Conservation (phyloP, 2,888 invertebrate species). For the Sarcophaga carnaria region DNA sequence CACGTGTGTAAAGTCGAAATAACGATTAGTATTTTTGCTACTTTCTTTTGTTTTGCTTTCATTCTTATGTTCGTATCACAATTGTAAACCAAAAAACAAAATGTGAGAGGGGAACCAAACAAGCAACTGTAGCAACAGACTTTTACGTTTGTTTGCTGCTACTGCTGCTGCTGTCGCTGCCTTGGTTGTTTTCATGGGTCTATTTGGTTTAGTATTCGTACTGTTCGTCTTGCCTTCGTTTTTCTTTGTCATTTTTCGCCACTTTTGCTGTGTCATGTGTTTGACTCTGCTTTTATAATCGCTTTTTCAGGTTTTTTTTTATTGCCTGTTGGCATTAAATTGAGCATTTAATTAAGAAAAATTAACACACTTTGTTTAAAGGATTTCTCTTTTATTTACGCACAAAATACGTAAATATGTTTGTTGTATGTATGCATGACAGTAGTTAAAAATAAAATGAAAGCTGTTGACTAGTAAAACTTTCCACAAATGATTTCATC, state of each 20-base stretch:
- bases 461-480: too few relatives aligned
- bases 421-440: too few relatives aligned
- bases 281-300: conserved; percentile 14
- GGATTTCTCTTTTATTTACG: too few relatives aligned
- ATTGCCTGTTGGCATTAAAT: conserved; percentile 4
- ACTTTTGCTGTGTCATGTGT: too few relatives aligned
- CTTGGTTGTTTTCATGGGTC: conserved; percentile 37
- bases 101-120: neutral
- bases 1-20: conserved; percentile 49
- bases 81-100: conserved; percentile 19
- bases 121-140: conserved; percentile 36
- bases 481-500: too few relatives aligned
- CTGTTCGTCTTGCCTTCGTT: neutral
- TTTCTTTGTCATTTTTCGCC: too few relatives aligned
- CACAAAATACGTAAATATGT: too few relatives aligned
- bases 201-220: neutral
- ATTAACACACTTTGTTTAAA: too few relatives aligned
- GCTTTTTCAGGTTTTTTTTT: conserved; percentile 19
- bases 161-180: conserved; percentile 10
- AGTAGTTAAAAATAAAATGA: too few relatives aligned
- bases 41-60: conserved; percentile 25
- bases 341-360: conserved; percentile 18
- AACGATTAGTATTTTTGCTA: conserved; percentile 52
- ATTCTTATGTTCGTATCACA: conserved; percentile 5
- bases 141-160: conserved; percentile 16